These are phyloP conservation scores for Dynastes maya DNA, from an alignment of 2,888 invertebrate species.

Conservation along the genomic window DNA sequence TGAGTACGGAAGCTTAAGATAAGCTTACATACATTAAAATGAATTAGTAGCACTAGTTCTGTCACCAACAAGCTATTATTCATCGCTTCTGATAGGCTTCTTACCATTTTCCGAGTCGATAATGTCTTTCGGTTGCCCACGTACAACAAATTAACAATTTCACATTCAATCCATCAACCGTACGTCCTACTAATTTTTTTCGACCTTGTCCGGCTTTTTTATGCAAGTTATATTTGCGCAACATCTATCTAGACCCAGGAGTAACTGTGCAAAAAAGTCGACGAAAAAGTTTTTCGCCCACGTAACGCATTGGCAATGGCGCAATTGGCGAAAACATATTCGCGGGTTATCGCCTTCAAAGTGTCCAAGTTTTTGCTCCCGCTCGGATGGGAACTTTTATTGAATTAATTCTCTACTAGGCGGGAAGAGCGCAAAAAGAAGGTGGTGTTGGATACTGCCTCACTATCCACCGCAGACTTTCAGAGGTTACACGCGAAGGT, in stretches of 20 bases:
- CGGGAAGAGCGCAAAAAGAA: conserved; percentile 9
- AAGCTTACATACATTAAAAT: neutral
- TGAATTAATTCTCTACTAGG: conserved; percentile 22
- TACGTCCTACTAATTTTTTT: conserved; percentile 28
- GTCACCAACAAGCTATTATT: neutral
- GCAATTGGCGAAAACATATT: conserved; percentile 30
- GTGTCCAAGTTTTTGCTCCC: neutral
- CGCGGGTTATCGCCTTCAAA: conserved; percentile 6
- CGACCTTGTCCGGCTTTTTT: conserved; percentile 39
- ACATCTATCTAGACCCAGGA: conserved; percentile 16
- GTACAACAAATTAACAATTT: conserved; percentile 31
- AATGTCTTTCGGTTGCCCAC: neutral
- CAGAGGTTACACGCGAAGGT: neutral
- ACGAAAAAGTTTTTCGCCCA: conserved; percentile 35
- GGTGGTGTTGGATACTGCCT: neutral
- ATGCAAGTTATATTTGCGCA: conserved; percentile 21
- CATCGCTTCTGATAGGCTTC: neutral
- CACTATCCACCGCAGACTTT: neutral
- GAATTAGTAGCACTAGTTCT: neutral
- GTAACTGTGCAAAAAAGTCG: conserved; percentile 1
- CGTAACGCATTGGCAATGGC: conserved; percentile 4
- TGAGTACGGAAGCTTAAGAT: neutral
- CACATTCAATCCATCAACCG: conserved; percentile 24
- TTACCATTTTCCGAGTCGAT: neutral
- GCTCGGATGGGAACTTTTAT: conserved; percentile 22